These are phyloP conservation scores for Phyllopteryx taeniolatus DNA, from an alignment of 2,113 vertebrate genomes.

Conservation along the genomic window DNA sequence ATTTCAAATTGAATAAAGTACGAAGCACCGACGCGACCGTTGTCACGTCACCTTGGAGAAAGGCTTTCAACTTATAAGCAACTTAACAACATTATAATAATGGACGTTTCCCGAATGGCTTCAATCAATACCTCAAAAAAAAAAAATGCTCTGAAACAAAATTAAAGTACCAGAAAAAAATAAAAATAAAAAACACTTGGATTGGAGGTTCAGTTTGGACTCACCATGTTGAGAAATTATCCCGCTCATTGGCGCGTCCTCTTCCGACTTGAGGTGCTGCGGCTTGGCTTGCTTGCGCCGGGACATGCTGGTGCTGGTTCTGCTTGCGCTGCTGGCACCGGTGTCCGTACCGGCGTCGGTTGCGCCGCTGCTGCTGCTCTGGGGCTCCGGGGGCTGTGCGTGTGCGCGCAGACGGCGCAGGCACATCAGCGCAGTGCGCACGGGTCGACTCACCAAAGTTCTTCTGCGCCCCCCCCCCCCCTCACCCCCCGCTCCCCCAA, in stretches of 20 bases:
- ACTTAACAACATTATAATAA: neutral
- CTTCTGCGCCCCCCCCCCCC: neutral
- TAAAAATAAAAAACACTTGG: conserved; percentile 5
- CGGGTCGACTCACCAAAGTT: conserved; percentile 16
- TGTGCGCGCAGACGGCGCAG: conserved; percentile 80
- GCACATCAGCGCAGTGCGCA: conserved; percentile 84
- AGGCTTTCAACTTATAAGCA: neutral
- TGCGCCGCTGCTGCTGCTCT: conserved; percentile 34
- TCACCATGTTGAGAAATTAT: conserved; percentile 90
- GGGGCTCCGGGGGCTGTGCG: conserved; percentile 21
- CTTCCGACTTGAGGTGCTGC: conserved; percentile 95
- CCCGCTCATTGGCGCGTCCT: conserved; percentile 86
- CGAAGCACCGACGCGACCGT: neutral
- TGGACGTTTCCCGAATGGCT: neutral
- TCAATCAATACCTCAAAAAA: neutral
- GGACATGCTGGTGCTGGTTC: conserved; percentile 86
- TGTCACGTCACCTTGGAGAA: neutral
- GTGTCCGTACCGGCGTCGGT: conserved; percentile 42
- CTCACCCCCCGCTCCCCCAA: too few species aligned
- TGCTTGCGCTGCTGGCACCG: conserved; percentile 70
- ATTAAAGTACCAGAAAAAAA: neutral
- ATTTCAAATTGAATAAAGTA: neutral
- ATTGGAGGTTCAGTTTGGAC: conserved; percentile 26
- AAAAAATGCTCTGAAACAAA: neutral
- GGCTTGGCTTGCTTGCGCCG: conserved; percentile 99